Conservation (phyloP, 2,888 invertebrate genomes). For the Molanna angustata region DNA sequence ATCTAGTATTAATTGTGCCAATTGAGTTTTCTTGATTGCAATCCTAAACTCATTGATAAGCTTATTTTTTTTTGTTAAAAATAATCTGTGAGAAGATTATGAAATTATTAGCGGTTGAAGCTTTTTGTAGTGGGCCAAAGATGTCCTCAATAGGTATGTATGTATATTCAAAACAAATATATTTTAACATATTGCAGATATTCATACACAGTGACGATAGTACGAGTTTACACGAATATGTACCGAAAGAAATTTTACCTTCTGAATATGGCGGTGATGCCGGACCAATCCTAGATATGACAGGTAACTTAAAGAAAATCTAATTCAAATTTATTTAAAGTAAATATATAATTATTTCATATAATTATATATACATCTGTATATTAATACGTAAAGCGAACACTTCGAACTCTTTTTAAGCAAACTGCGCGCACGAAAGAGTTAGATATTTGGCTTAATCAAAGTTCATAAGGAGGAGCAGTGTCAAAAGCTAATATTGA, state of each 20-base stretch:
- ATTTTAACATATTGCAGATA: slow-evolving; percentile 30
- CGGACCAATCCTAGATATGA: slow-evolving; percentile 51
- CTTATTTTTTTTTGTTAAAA: no score
- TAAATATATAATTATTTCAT: not conserved
- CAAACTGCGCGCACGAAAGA: not conserved
- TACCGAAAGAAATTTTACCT: slow-evolving; percentile 60
- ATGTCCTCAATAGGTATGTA: no score
- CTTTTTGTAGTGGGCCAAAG: no score
- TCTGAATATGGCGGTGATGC: slow-evolving; percentile 65
- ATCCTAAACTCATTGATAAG: no score
- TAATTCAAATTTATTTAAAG: not conserved
- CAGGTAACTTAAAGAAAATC: slow-evolving; percentile 41
- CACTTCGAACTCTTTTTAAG: not conserved
- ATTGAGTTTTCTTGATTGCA: no score
- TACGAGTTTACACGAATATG: slow-evolving; percentile 55
- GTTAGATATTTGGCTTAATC: no score
- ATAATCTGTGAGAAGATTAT: no score
- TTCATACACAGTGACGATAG: slow-evolving; percentile 39
- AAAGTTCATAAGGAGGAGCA: no score
- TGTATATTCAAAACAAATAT: no score
- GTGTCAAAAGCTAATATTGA: not conserved
- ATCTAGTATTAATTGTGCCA: no score
- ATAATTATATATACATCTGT: not conserved
- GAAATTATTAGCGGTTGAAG: no score
- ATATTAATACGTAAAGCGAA: not conserved